Percentiles rank a stretch among this genome's conserved stretches.
phyloP scores from a whole-genome alignment of 2,888 invertebrate species.

The Xanthorhoe designata region DNA sequence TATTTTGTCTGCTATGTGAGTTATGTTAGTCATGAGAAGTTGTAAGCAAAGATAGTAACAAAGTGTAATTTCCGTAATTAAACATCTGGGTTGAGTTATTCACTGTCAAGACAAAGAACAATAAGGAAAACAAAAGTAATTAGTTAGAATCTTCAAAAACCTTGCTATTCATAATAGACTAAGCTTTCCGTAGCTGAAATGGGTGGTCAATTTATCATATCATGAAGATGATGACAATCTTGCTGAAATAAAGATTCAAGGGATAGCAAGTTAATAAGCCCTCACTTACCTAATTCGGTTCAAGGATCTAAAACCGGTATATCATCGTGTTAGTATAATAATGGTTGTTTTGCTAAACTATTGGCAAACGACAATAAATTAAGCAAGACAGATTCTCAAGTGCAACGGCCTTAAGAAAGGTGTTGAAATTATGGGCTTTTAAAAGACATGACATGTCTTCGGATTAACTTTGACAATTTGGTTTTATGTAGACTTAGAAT shows the following conservation, averaged over 20 bases:
- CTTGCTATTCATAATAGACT: not conserved
- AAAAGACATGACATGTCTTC: constrained; percentile 22
- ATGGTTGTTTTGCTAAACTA: constrained; percentile 22
- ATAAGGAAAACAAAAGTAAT: not conserved
- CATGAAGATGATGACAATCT: too few relatives aligned
- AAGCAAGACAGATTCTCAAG: constrained; percentile 35
- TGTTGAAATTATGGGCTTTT: constrained; percentile 30
- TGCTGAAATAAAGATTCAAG: too few relatives aligned
- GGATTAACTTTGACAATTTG: constrained; percentile 16
- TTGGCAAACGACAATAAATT: constrained; percentile 37
- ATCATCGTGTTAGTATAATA: constrained; percentile 4
- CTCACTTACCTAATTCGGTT: not conserved
- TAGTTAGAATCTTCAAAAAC: not conserved
- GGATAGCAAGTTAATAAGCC: too few relatives aligned
- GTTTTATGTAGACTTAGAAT: not conserved
- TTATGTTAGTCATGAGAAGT: constrained; percentile 12
- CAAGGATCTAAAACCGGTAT: constrained; percentile 2
- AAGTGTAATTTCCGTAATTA: not conserved
- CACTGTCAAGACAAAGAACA: constrained; percentile 1
- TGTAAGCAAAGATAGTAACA: not conserved
- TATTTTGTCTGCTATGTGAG: not conserved
- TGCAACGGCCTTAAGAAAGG: constrained; percentile 33
- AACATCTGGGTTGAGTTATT: constrained; percentile 5
- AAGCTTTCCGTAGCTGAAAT: too few relatives aligned
- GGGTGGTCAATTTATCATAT: too few relatives aligned